Percentiles rank a stretch among this genome's conserved stretches.
Conservation (phyloP, 2,888 invertebrate genomes). For the Diarsia brunnea region DNA sequence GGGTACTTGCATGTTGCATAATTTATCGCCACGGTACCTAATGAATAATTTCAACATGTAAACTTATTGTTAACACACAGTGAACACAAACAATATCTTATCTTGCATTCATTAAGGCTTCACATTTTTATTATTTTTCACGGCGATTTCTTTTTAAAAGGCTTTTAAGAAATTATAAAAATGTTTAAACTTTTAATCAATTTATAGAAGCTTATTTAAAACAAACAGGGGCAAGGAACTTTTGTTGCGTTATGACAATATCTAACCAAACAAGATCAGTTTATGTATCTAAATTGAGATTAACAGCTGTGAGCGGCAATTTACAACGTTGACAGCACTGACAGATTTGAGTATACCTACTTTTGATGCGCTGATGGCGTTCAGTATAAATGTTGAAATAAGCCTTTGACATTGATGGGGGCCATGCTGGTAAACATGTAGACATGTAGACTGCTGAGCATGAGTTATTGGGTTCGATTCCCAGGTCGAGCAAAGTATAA, state of each 20-base stretch:
- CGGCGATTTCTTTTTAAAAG: background rate
- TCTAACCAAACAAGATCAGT: background rate
- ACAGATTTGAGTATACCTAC: background rate
- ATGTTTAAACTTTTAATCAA: background rate
- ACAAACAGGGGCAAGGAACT: background rate
- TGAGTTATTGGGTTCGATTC: too few relatives aligned
- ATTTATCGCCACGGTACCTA: constrained; percentile 26
- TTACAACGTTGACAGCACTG: background rate
- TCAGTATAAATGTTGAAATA: background rate
- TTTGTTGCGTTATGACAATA: background rate
- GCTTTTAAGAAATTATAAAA: background rate
- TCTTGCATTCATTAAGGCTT: constrained; percentile 41
- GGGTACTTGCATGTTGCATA: constrained; percentile 7
- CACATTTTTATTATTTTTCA: background rate
- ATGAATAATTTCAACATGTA: constrained; percentile 44
- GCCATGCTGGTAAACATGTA: background rate
- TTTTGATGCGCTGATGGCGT: too few relatives aligned
- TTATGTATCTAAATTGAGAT: background rate
- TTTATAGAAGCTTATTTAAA: constrained; percentile 5
- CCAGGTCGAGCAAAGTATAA: too few relatives aligned
- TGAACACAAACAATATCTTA: constrained; percentile 38
- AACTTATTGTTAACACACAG: constrained; percentile 43
- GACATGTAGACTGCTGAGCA: too few relatives aligned
- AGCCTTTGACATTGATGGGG: background rate
- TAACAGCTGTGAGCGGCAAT: background rate